A percentile compares a stretch with the other conserved stretches of the same genome.
Conservation (phyloP, 2,888 invertebrate genomes). For the Pyrrhosoma nymphula region DNA sequence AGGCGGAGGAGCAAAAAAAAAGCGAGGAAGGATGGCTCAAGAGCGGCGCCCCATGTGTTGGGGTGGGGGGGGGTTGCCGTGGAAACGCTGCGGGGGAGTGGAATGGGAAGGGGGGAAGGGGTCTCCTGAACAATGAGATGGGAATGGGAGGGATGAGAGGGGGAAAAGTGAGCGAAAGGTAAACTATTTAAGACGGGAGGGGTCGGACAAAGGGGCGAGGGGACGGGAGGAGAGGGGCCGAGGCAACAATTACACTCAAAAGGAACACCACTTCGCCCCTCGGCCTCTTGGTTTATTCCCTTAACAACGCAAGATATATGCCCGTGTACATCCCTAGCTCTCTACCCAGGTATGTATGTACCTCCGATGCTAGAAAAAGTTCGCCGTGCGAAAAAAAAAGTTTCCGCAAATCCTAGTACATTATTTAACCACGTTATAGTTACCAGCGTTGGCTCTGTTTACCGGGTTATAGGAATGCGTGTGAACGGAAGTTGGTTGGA, state of each 20-base stretch:
- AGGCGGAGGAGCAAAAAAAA: conserved; percentile 27
- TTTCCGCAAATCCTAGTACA: too few species aligned
- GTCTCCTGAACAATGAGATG: conserved; percentile 48
- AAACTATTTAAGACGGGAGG: conserved; percentile 28
- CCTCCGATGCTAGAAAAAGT: background rate
- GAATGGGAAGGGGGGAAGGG: background rate
- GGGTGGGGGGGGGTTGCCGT: background rate
- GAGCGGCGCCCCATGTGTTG: background rate
- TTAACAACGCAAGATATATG: background rate
- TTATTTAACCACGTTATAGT: too few species aligned
- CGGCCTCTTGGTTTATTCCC: background rate
- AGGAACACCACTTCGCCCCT: conserved; percentile 22
- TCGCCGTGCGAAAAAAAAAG: too few species aligned
- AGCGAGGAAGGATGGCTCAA: background rate
- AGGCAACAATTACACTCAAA: conserved; percentile 62
- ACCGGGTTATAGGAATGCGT: too few species aligned
- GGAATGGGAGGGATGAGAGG: background rate
- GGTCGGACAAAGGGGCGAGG: conserved; percentile 33
- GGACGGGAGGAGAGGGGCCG: conserved; percentile 16
- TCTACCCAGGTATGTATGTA: too few species aligned
- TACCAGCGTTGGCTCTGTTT: too few species aligned
- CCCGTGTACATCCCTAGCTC: background rate
- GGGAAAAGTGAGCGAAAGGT: conserved; percentile 4
- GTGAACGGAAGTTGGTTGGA: too few species aligned
- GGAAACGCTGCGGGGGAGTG: background rate